Evolutionary conservation across 2,888 invertebrate genomes (phyloP), one percentile per base, ranked within the genome.

Genomic region (Leptopterna dolabrata): DNA sequence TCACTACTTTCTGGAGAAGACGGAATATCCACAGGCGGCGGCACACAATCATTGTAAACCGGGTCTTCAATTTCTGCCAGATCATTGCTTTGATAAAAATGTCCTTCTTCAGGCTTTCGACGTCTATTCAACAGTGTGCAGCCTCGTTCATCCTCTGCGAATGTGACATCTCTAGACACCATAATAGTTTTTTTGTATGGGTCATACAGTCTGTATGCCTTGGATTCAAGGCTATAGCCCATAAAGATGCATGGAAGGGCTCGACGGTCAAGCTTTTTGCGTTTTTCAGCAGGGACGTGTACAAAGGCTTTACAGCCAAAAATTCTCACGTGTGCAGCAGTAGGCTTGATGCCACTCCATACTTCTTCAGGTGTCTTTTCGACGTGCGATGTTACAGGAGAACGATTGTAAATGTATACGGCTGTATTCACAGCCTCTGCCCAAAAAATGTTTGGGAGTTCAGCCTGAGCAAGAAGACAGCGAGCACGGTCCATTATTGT

Each of bases 281-380:
- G 27, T 7, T 27, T 71, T 51, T 36, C 24, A 14, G 24, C 16
- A 14, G 84, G 51, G 16, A 41, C 51, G 41, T 47, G 83, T 7
- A 70, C 73, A 11, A 24, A n/a, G 30, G 73, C 82, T 71, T 63
- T 27, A 36, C 87, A 87, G 7, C 87, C 87, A 45, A 82, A 87
- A 19, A 85, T 29, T 41, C 85, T 1, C 24, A 88, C 9, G 29
- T 85, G 80, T n/a, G 1, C 3, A 0, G 78, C 63, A 47, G 86
- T 27, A 9, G 85, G 86, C 47, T 86, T 86, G 1, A 19, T 81
- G 0, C 76, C 55, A n/a, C n/a, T 36, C 88, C 88, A 88, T 3
- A 24, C 63, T 36, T 88, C 88, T 27, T 43, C 73, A 11, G 88
- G 86, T 11, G 86, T 88, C 29, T 19, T 87, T 0, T 30, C 55